These are phyloP conservation scores for Ophonus ardosiacus DNA, from an alignment of 2,888 invertebrate genomes.

Conservation along the genomic window DNA sequence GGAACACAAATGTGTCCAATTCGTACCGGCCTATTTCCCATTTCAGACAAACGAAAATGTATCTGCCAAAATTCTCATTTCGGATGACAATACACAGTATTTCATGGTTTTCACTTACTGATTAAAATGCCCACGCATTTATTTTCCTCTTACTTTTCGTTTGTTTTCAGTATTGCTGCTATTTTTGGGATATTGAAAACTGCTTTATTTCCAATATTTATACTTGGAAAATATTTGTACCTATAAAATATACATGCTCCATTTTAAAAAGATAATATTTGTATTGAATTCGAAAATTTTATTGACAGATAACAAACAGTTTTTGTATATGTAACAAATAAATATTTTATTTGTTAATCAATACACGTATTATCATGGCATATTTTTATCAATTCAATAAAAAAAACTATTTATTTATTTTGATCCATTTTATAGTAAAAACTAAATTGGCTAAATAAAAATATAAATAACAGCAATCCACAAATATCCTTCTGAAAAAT, in stretches of 20 bases:
- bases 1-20: constrained; percentile 34
- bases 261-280: neutral
- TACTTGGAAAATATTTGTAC: neutral
- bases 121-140: constrained; percentile 6
- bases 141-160: neutral
- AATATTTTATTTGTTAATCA: neutral
- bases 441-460: neutral
- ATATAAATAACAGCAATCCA: neutral
- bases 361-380: neutral
- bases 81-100: neutral
- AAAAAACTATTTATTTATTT: neutral
- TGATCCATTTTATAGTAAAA: neutral
- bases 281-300: neutral
- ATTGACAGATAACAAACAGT: neutral
- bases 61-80: neutral
- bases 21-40: constrained; percentile 1
- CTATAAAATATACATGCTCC: neutral
- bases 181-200: neutral
- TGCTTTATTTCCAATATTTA: neutral
- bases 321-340: neutral
- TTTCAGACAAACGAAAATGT: neutral
- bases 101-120: constrained; percentile 6
- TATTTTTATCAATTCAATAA: neutral
- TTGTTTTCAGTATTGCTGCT: constrained; percentile 10
- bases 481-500: neutral